These are phyloP conservation scores for Gymnogyps californianus DNA, from an alignment of 2,113 vertebrate species.

Conservation along the genomic window DNA sequence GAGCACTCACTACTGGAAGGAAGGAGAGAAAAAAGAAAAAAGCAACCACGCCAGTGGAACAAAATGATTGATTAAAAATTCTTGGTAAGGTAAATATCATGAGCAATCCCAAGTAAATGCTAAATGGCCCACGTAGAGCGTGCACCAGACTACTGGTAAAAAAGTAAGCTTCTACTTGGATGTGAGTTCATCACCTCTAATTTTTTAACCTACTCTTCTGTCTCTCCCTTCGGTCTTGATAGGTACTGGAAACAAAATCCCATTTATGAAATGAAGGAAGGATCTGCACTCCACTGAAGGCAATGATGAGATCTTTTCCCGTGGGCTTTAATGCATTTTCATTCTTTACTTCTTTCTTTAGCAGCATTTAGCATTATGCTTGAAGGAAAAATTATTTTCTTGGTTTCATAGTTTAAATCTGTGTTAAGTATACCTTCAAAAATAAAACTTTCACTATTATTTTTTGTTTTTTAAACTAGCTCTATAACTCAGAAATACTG, in stretches of 20 bases:
- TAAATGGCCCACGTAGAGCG: not conserved
- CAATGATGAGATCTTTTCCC: not conserved
- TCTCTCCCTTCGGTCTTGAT: not conserved
- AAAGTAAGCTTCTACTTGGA: not conserved
- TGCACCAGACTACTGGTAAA: not conserved
- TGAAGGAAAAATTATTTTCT: not conserved
- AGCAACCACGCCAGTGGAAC: not conserved
- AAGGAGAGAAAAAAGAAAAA: not conserved
- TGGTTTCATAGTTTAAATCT: not conserved
- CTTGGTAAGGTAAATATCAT: not conserved
- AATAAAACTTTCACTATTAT: rapidly evolving
- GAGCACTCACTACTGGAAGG: not conserved
- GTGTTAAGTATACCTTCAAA: not conserved
- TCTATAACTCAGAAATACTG: not conserved
- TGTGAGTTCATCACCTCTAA: not conserved
- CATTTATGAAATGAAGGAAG: not conserved
- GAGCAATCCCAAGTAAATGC: not conserved
- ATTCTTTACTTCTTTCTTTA: not conserved
- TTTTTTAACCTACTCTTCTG: not conserved
- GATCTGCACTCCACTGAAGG: not conserved
- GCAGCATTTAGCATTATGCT: not conserved
- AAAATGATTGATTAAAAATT: not conserved
- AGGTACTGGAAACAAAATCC: not conserved
- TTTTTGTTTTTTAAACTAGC: not conserved
- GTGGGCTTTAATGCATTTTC: not conserved